These are phyloP conservation scores for Gibbula magus DNA, from an alignment of 2,888 invertebrate species.

Conservation along the genomic window DNA sequence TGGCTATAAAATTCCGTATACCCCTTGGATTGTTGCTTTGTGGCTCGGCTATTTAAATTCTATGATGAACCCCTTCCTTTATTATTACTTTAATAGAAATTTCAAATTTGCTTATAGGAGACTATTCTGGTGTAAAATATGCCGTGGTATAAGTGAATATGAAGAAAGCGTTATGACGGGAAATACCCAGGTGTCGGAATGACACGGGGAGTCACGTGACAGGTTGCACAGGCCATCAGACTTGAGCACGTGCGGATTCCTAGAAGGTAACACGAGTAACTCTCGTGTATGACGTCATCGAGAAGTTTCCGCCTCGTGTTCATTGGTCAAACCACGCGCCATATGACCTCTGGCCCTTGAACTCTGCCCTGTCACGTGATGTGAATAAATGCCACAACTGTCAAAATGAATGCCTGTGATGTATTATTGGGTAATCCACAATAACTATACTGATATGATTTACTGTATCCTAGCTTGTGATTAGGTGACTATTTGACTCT, in stretches of 20 bases:
- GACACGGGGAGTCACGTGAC: constrained; percentile 45
- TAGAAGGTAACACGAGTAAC: constrained; percentile 20
- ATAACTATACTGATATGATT: too few relatives aligned
- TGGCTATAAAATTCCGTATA: constrained; percentile 65
- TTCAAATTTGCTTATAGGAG: constrained; percentile 72
- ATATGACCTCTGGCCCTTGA: neutral
- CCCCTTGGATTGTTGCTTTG: constrained; percentile 63
- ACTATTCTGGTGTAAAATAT: constrained; percentile 59
- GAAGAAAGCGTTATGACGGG: constrained; percentile 55
- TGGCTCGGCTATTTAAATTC: constrained; percentile 72
- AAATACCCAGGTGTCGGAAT: constrained; percentile 47
- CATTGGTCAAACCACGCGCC: neutral
- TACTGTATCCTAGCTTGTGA: constrained; percentile 2
- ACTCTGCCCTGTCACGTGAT: constrained; percentile 2
- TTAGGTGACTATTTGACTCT: constrained; percentile 14
- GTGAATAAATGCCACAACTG: neutral
- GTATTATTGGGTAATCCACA: neutral
- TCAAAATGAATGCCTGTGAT: constrained; percentile 6
- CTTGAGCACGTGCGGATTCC: neutral
- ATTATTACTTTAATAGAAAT: constrained; percentile 79
- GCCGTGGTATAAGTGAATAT: constrained; percentile 63
- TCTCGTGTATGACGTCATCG: neutral
- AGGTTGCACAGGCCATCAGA: neutral
- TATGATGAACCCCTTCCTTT: constrained; percentile 82
- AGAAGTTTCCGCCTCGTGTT: too few relatives aligned